phyloP scores from a whole-genome alignment of 2,797 vertebrate species.

The Chiloscyllium punctatum region DNA sequence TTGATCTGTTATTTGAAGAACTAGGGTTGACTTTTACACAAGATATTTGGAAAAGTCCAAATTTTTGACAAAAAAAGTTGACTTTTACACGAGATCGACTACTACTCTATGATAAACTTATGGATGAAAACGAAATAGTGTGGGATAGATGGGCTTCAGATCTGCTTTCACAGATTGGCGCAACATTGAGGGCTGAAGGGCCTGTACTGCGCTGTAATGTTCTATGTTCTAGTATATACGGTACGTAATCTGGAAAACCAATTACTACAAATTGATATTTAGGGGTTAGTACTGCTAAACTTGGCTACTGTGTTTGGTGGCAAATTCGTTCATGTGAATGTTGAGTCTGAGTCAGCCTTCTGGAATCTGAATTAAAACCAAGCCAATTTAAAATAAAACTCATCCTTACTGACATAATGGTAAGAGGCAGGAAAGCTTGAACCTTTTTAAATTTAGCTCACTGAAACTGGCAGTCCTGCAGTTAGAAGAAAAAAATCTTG shows the following conservation, averaged over 20 bases:
- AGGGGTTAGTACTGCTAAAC: neutral
- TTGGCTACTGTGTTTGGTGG: neutral
- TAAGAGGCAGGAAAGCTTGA: neutral
- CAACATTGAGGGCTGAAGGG: no score
- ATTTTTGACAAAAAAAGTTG: no score
- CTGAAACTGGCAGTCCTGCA: neutral
- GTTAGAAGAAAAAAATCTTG: neutral
- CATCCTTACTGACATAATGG: neutral
- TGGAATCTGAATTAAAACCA: neutral
- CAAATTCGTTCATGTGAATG: neutral
- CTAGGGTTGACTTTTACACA: no score
- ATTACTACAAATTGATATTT: neutral
- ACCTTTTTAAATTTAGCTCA: neutral
- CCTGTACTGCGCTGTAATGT: no score
- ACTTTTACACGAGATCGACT: no score
- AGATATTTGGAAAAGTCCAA: no score
- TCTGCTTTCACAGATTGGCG: no score
- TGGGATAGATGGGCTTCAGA: no score
- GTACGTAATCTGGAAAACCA: neutral
- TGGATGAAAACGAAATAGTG: no score
- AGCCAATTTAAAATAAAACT: neutral
- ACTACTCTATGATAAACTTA: no score
- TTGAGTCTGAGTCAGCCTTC: neutral
- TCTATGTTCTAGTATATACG: no score
- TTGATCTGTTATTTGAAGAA: no score